Evolutionary conservation across 2,888 invertebrate species (phyloP), one percentile per base, ranked within the genome.

Genomic region (Eumacrocentrus americanus): DNA sequence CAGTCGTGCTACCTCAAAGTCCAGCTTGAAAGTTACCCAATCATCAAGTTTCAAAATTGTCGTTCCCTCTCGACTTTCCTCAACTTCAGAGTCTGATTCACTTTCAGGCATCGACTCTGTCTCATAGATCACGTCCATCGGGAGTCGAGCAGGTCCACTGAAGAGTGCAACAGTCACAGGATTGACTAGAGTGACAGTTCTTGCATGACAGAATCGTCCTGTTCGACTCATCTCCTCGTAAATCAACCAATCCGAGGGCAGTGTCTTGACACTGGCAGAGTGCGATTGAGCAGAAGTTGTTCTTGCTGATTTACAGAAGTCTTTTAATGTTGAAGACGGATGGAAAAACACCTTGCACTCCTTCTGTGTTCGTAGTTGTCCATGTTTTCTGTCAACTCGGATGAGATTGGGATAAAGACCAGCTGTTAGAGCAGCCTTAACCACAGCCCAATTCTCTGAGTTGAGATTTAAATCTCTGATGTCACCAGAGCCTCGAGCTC

Each of bases 401-500:
- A 92, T 91, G 42, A 98, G 81, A 70, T 94, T 92, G 0, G 98
- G 98, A 81, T 97, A 98, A 61, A 93, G 84, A 0, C 98, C 97
- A 2, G 92, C 91, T 22, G 90, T 88, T 29, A 98, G 83, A 1
- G 94, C 93, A 0, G 93, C 92, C 76, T 97, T 97, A 0, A 98
- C 90, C 56, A 97, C 88, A 9, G 94, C 90, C 94, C 94, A 95
- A 75, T 91, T 90, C 70, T 91, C 89, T 0, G 92, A 90, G 82
- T 95, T 91, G 1, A 85, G 80, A 81, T 97, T 97, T 35, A 94
- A 84, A 73, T 92, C 91, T 67, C 90, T 83, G 62, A 93, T 89
- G 72, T 90, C 91, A 3, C 85, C 84, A 0, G 85, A 81, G 1
- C 86, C 86, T 52, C 85, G 78, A 0, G 86, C 74, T 57, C 87